A percentile compares a stretch with the other conserved stretches of the same genome.
Evolutionary conservation across 2,797 vertebrate genomes (phyloP).

Genomic region (Xiphorhynchus erythropygius): DNA sequence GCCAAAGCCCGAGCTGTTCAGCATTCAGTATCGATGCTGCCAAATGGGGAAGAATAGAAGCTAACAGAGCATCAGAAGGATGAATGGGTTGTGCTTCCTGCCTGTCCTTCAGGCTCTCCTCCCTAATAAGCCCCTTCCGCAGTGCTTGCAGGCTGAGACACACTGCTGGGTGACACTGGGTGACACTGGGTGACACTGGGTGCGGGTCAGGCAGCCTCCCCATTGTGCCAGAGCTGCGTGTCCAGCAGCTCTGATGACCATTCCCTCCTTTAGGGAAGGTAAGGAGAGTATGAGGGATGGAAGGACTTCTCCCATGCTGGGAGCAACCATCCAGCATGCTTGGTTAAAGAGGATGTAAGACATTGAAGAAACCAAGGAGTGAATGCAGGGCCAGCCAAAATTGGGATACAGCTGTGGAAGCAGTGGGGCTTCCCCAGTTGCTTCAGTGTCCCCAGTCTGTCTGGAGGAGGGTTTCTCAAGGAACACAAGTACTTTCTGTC

Average conservation of each 20-base stretch:
- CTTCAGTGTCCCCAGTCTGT: background rate
- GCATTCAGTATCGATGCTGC: background rate
- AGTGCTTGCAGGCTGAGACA: background rate
- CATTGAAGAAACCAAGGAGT: background rate
- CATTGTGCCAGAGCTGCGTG: rapidly evolving
- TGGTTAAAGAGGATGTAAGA: background rate
- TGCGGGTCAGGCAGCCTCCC: background rate
- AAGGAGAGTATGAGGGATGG: background rate
- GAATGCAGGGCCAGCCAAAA: rapidly evolving
- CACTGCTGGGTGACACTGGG: background rate
- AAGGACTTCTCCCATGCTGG: background rate
- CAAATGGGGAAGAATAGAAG: background rate
- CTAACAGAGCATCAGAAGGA: background rate
- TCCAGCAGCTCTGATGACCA: rapidly evolving
- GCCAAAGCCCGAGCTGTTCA: background rate
- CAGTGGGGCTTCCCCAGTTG: background rate
- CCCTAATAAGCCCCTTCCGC: background rate
- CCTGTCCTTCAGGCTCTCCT: background rate
- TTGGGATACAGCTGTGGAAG: too few relatives aligned
- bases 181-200: too few relatives aligned
- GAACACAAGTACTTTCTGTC: background rate
- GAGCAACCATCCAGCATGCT: rapidly evolving
- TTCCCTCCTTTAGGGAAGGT: background rate
- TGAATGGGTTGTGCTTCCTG: background rate
- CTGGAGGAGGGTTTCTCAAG: background rate